These are phyloP conservation scores for Catharus minimus DNA, from an alignment of 2,113 vertebrate genomes.

Conservation along the genomic window DNA sequence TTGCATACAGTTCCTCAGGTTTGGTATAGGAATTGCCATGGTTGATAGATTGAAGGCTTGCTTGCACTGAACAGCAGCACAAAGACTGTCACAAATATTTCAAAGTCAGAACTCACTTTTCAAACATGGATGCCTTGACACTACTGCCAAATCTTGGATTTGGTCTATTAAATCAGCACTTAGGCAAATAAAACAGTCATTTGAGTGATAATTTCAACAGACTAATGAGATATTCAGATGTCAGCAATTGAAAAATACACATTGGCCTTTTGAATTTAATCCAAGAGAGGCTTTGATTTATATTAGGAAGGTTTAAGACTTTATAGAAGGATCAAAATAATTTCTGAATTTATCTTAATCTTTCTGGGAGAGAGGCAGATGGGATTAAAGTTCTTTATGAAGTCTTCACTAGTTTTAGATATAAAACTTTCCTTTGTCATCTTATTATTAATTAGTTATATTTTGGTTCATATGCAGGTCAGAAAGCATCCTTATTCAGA, in stretches of 20 bases:
- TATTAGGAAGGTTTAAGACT: not conserved
- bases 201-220: constrained; percentile 44
- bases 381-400: not conserved
- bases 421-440: not conserved
- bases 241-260: constrained; percentile 15
- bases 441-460: not conserved
- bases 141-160: constrained; percentile 26
- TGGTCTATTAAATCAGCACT: constrained; percentile 24
- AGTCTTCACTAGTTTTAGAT: not conserved
- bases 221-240: constrained; percentile 34
- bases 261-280: constrained; percentile 41
- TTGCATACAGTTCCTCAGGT: not conserved
- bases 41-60: not conserved
- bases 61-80: not conserved
- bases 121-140: constrained; percentile 5
- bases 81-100: not conserved
- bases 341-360: not conserved
- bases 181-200: constrained; percentile 32
- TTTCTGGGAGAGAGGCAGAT: not conserved
- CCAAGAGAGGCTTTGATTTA: not conserved
- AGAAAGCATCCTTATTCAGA: not conserved
- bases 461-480: not conserved
- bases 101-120: constrained; percentile 34
- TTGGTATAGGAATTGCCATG: not conserved
- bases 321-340: not conserved